phyloP scores from a whole-genome alignment of 2,888 invertebrate genomes.

The Fabriciana adippe region DNA sequence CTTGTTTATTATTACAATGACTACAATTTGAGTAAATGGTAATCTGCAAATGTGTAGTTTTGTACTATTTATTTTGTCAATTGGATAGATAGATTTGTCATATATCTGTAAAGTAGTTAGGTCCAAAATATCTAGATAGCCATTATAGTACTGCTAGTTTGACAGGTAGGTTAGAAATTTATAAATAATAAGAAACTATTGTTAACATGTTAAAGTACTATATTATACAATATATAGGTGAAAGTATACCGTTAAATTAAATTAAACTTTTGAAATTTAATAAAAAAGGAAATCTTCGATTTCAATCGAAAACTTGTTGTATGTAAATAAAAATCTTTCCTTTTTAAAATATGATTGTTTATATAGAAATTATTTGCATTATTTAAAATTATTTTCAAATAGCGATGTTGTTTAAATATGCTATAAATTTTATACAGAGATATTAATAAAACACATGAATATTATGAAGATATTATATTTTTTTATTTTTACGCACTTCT shows the following conservation, averaged over 20 bases:
- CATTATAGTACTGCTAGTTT: conserved; percentile 34
- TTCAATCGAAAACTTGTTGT: background rate
- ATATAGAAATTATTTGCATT: background rate
- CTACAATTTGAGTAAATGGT: background rate
- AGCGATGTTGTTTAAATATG: conserved; percentile 40
- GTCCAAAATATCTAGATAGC: conserved; percentile 19
- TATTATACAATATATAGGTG: conserved; percentile 3
- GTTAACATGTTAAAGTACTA: conserved; percentile 13
- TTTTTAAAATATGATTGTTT: background rate
- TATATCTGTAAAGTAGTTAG: conserved; percentile 25
- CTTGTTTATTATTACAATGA: background rate
- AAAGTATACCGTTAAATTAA: background rate
- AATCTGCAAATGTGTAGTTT: background rate
- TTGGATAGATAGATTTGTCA: conserved; percentile 3
- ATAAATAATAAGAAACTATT: conserved; percentile 12
- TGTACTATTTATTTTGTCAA: conserved; percentile 9
- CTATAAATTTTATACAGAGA: conserved; percentile 43
- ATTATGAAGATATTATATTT: too few species aligned
- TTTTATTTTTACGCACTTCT: background rate
- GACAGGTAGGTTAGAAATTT: conserved; percentile 12
- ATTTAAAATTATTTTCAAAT: conserved; percentile 11
- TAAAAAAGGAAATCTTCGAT: too few species aligned
- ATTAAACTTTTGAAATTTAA: too few species aligned
- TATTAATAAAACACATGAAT: conserved; percentile 29
- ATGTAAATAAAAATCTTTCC: background rate